Evolutionary conservation across 2,113 vertebrate genomes (phyloP), one percentile per base, ranked within the genome.

Genomic region (Corydoras sp.): DNA sequence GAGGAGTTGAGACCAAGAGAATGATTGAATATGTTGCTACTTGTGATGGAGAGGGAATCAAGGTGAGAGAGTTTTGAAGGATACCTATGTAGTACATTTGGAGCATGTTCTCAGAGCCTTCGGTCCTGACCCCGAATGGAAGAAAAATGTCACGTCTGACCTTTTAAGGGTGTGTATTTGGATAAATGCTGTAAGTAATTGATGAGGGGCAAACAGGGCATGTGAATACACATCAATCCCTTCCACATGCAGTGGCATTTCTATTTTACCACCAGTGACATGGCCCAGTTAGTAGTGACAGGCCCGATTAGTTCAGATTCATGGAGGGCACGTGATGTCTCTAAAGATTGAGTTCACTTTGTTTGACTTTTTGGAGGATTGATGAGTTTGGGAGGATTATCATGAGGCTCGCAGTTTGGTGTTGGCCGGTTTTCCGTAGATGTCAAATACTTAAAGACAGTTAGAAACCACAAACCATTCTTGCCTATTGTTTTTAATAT

Each of bases 11-110:
- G 13, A 12, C 55, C 31, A 48, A 48, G 18, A 31, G 29, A 61
- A 50, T 60, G 35, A 67, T 66, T 8, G 48, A 53, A 67, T 66
- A n/a, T 31, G 63, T 51, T n/a, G 48, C 58, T 24, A 15, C 43
- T 63, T 29, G 50, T 43, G 35, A 43, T 43, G 54, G 50, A 51
- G 71, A 73, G 69, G 77, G 69, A n/a, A 12, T n/a, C 3, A 6
- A 65, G 15, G 54, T 50, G 18, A 13, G 65, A 51, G 49, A 60
- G 58, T 61, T 71, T 62, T 13, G 12, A 64, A 15, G 11, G 12
- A 31, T 24, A 30, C n/a, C 54, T 10, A 49, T 71, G 10, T 80
- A 81, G 74, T 82, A 80, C 79, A 81, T 85, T 86, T 82, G 81
- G 83, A 85, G 84, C 60, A 69, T 35, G 12, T 71, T 71, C 62